These are phyloP conservation scores for Lemur catta DNA, from an alignment of 2,797 vertebrate species.

Conservation along the genomic window DNA sequence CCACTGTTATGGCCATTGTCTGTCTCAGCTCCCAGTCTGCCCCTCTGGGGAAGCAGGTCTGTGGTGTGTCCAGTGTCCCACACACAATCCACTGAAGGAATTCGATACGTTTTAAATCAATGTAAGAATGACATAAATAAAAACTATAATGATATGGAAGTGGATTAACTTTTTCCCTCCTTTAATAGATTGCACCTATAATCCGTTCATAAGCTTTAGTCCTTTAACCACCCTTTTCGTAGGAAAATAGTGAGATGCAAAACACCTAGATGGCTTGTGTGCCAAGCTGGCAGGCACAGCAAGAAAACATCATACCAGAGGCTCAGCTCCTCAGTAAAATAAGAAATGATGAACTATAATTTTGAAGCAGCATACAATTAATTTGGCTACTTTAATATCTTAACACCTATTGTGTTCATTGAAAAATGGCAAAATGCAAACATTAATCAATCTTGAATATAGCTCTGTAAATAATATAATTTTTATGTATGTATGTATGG, in stretches of 20 bases:
- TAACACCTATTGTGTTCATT: not conserved
- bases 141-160: not conserved
- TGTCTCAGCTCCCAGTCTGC: not conserved
- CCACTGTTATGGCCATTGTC: not conserved
- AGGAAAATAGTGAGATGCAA: not conserved
- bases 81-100: not conserved
- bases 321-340: not conserved
- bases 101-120: not conserved
- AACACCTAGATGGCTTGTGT: not conserved
- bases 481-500: not conserved
- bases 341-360: not conserved
- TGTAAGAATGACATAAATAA: constrained; percentile 9
- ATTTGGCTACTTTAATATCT: not conserved
- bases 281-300: not conserved
- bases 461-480: not conserved
- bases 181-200: not conserved
- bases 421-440: constrained; percentile 23
- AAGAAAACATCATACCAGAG: not conserved
- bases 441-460: not conserved
- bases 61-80: not conserved
- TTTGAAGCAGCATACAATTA: not conserved
- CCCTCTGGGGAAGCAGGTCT: not conserved
- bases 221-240: not conserved
- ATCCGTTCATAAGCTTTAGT: not conserved
- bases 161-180: not conserved